phyloP scores from a whole-genome alignment of 2,113 vertebrate species.

The Bambusicola thoracicus region DNA sequence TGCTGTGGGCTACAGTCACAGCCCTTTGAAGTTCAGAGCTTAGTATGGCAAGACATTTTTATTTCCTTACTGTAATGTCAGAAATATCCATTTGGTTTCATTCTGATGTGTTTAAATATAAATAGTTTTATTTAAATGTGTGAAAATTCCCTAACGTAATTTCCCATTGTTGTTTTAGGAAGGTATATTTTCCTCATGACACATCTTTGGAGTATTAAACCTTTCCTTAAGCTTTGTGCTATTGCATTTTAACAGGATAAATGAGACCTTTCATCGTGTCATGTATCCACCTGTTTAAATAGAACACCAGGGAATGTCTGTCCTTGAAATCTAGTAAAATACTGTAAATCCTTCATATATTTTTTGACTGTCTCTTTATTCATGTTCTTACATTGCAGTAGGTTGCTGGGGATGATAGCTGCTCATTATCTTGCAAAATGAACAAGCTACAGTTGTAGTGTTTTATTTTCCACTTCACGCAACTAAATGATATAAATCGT shows the following conservation, averaged over 20 bases:
- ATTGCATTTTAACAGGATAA: background rate
- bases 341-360: background rate
- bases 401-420: background rate
- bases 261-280: slow-evolving; percentile 14
- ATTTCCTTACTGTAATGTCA: background rate
- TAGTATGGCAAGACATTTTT: background rate
- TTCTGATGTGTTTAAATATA: background rate
- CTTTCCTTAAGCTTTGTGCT: background rate
- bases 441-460: background rate
- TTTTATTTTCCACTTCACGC: slow-evolving; percentile 8
- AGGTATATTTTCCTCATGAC: background rate
- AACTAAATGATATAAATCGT: slow-evolving; percentile 18
- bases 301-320: background rate
- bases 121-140: background rate
- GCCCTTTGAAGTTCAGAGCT: background rate
- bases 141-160: background rate
- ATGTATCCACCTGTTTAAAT: slow-evolving; percentile 20
- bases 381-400: background rate
- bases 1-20: background rate
- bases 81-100: background rate
- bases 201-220: background rate
- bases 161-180: background rate
- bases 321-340: slow-evolving; percentile 21
- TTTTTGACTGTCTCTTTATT: slow-evolving; percentile 11
- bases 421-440: slow-evolving; percentile 2